These are phyloP conservation scores for Oryzias sinensis DNA, from an alignment of 2,797 vertebrate species.

Conservation along the genomic window DNA sequence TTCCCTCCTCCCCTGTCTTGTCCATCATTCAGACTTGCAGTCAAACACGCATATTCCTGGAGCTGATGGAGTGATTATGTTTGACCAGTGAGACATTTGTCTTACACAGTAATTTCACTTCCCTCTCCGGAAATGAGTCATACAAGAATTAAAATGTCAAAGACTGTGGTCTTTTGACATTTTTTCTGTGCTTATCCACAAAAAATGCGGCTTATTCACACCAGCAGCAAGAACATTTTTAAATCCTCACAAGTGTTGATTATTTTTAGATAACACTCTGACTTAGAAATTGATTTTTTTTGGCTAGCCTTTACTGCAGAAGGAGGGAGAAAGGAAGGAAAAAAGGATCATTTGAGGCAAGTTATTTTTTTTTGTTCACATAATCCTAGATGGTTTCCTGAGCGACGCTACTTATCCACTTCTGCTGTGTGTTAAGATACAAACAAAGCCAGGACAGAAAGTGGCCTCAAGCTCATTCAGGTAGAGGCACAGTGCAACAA, in stretches of 20 bases:
- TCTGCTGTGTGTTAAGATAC: conserved; percentile 32
- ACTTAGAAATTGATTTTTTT: neutral
- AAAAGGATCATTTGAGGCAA: conserved; percentile 4
- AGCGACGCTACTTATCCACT: conserved; percentile 20
- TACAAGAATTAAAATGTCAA: conserved; percentile 8
- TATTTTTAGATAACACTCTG: no score
- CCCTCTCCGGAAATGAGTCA: conserved; percentile 8
- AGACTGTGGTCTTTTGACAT: conserved; percentile 13
- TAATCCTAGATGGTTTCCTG: conserved; percentile 32
- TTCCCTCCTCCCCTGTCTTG: conserved; percentile 12
- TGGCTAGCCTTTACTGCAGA: neutral
- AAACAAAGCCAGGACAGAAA: conserved; percentile 39
- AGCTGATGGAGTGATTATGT: conserved; percentile 60
- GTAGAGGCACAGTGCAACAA: conserved; percentile 39
- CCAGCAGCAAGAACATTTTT: neutral
- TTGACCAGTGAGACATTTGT: conserved; percentile 39
- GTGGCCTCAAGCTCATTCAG: conserved; percentile 55
- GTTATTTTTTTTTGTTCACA: neutral
- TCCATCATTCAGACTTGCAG: conserved; percentile 20
- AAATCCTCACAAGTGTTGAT: no score
- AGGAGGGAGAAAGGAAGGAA: neutral
- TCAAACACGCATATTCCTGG: conserved; percentile 12
- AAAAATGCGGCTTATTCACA: neutral
- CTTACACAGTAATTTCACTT: conserved; percentile 19
- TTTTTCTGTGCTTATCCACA: conserved; percentile 9